Evolutionary conservation across 1,140 invertebrate species (phyloP).

Genomic region (Drosophila baimaii): DNA sequence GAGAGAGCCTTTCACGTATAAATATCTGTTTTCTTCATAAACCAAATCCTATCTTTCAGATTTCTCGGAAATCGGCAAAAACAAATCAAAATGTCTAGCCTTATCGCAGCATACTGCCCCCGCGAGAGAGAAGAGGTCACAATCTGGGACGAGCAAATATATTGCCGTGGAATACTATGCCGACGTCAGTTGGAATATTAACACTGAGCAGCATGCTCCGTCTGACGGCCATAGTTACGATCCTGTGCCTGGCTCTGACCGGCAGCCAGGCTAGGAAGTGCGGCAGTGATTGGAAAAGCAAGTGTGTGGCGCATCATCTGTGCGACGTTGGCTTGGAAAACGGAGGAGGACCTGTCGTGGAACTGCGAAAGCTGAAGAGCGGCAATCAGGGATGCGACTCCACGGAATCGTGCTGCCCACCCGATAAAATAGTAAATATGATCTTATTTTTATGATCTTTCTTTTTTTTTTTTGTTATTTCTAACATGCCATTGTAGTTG

Average conservation of each 20-base stretch:
- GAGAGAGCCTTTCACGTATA: too few relatives aligned
- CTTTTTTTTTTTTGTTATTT: too few relatives aligned
- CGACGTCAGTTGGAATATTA: neutral
- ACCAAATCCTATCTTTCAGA: too few relatives aligned
- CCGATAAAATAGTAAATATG: neutral
- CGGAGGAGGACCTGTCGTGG: neutral
- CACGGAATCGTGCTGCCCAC: slow-evolving; percentile 5
- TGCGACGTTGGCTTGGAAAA: neutral
- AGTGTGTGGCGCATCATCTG: neutral
- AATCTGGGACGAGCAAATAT: neutral
- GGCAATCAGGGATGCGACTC: slow-evolving; percentile 4
- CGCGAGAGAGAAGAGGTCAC: neutral
- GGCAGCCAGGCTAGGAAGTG: neutral
- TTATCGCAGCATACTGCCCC: too few relatives aligned
- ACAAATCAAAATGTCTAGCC: too few relatives aligned
- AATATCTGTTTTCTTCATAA: too few relatives aligned
- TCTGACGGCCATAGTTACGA: neutral
- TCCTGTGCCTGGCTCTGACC: neutral
- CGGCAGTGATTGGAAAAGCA: neutral
- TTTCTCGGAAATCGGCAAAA: too few relatives aligned
- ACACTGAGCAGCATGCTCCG: neutral
- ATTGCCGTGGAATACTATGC: neutral
- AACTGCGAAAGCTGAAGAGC: too few relatives aligned
- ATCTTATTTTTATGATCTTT: too few relatives aligned
- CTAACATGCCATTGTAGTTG: neutral